Evolutionary conservation across 1,140 invertebrate genomes (phyloP).

Genomic region (Brachionus calyciflorus): DNA sequence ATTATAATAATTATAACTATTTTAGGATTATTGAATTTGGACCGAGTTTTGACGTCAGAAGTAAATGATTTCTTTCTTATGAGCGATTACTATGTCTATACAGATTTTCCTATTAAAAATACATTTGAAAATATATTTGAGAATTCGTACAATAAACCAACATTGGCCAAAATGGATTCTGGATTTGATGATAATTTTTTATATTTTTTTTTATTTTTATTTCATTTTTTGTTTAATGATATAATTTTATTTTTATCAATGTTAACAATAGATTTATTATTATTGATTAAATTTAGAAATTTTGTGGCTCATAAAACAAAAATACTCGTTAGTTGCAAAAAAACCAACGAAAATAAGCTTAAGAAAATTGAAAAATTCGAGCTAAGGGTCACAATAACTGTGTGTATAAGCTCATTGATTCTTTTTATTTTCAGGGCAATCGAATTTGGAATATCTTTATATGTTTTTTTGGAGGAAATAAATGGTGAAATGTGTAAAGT

Average conservation of each 20-base stretch:
- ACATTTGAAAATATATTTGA: background rate
- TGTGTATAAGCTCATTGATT: background rate
- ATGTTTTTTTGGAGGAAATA: background rate
- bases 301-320: background rate
- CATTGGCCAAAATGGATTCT: background rate
- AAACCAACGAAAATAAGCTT: background rate
- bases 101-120: slow-evolving; percentile 15
- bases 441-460: background rate
- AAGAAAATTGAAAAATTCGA: slow-evolving; percentile 13
- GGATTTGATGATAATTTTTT: background rate
- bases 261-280: background rate
- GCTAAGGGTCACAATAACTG: background rate
- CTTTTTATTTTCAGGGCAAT: background rate
- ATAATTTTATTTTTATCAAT: background rate
- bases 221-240: slow-evolving; percentile 17
- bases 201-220: background rate
- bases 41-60: background rate
- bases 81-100: background rate
- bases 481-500: background rate
- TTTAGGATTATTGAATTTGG: background rate
- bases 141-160: background rate
- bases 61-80: background rate
- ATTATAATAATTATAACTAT: background rate
- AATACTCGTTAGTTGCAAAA: too few relatives aligned
- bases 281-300: background rate